Evolutionary conservation across 2,888 invertebrate species (phyloP).

Genomic region (Alentia gelatinosa): DNA sequence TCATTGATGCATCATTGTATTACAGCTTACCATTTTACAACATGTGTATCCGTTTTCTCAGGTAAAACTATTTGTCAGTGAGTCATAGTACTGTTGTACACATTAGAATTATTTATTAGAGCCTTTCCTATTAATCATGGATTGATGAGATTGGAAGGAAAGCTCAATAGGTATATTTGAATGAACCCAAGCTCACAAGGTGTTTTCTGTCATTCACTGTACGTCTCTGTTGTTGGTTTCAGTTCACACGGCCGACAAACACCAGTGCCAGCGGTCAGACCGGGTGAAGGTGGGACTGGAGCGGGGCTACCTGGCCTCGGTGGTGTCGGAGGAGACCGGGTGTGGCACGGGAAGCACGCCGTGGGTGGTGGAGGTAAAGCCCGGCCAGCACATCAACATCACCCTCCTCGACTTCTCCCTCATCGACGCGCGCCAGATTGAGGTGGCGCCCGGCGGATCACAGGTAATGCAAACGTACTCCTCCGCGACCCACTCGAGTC

Average conservation of each 20-base stretch:
- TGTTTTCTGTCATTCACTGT: too few species aligned
- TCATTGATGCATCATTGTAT: too few species aligned
- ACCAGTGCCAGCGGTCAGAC: conserved; percentile 51
- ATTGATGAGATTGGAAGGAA: too few species aligned
- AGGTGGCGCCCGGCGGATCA: conserved; percentile 26
- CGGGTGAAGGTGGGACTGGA: conserved; percentile 24
- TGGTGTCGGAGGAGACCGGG: conserved; percentile 53
- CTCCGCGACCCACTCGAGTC: neutral
- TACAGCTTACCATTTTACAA: too few species aligned
- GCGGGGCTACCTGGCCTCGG: conserved; percentile 50
- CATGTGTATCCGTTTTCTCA: too few species aligned
- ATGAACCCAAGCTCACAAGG: too few species aligned
- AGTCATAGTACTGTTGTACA: too few species aligned
- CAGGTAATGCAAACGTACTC: conserved; percentile 9
- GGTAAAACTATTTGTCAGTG: too few species aligned
- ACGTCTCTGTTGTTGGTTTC: too few species aligned
- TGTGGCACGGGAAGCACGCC: conserved; percentile 52
- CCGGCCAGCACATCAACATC: conserved; percentile 54
- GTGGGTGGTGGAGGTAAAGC: conserved; percentile 53
- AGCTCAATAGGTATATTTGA: too few species aligned
- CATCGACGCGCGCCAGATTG: conserved; percentile 45
- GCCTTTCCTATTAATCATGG: too few species aligned
- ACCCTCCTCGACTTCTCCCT: conserved; percentile 55
- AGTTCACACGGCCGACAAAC: conserved; percentile 45
- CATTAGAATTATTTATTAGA: too few species aligned